Percentiles rank a stretch among this genome's conserved stretches.
phyloP scores from a whole-genome alignment of 2,797 vertebrate species.

The Scolopax rusticola region DNA sequence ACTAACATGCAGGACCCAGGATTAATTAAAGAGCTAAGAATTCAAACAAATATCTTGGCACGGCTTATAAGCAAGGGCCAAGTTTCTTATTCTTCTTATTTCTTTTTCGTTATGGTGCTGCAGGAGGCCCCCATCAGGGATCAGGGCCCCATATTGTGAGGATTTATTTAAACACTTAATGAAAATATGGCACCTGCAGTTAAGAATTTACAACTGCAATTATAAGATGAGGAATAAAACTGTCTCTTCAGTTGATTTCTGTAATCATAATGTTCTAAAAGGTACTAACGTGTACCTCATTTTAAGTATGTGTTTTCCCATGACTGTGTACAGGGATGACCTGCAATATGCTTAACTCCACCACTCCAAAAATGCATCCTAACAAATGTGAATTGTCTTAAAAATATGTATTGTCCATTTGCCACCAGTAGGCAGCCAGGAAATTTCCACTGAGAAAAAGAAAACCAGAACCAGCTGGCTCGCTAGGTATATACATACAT shows the following conservation, averaged over 20 bases:
- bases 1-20: not conserved
- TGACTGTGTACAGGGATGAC: not conserved
- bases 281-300: not conserved
- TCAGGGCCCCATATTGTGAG: not conserved
- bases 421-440: not conserved
- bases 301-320: not conserved
- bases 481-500: not conserved
- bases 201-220: constrained; percentile 30
- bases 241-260: constrained; percentile 2
- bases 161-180: constrained; percentile 41
- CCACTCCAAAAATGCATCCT: not conserved
- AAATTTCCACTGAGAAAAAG: not conserved
- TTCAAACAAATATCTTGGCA: not conserved
- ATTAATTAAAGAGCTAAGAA: not conserved
- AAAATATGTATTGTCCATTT: constrained; percentile 3
- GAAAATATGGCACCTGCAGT: constrained; percentile 19
- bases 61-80: not conserved
- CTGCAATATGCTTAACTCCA: not conserved
- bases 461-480: not conserved
- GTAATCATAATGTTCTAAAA: not conserved
- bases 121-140: not conserved
- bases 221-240: constrained; percentile 37
- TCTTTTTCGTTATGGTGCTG: not conserved
- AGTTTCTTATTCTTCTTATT: not conserved
- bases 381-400: not conserved